Evolutionary conservation across 1,140 invertebrate genomes (phyloP).

Genomic region (Drosophila seguyi): DNA sequence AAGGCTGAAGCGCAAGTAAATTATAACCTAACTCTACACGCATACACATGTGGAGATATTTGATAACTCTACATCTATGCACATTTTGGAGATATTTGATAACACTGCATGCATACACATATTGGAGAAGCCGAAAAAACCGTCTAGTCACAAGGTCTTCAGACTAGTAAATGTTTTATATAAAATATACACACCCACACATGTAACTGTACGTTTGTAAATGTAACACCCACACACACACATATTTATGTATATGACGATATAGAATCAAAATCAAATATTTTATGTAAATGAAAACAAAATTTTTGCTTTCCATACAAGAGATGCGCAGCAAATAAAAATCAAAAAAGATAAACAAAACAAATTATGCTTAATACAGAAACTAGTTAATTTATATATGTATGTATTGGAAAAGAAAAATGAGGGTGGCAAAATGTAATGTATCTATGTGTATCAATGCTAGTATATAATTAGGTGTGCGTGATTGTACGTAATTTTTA

Average conservation of each 20-base stretch:
- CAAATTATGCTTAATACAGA: constrained; percentile 58
- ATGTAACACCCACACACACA: constrained; percentile 47
- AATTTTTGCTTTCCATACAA: constrained; percentile 51
- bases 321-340: constrained; percentile 21
- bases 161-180: constrained; percentile 84
- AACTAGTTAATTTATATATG: constrained; percentile 63
- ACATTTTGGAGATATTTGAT: constrained; percentile 58
- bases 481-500: constrained; percentile 76
- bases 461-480: constrained; percentile 73
- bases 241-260: constrained; percentile 51
- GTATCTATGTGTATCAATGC: constrained; percentile 66
- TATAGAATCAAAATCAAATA: constrained; percentile 49
- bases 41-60: constrained; percentile 51
- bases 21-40: constrained; percentile 37
- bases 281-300: constrained; percentile 48
- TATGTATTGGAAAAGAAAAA: constrained; percentile 37
- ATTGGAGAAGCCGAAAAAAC: constrained; percentile 68
- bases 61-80: constrained; percentile 42
- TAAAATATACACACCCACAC: constrained; percentile 55
- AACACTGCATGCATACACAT: constrained; percentile 51
- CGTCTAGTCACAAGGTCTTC: constrained; percentile 83
- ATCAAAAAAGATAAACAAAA: background rate
- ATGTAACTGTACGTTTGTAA: constrained; percentile 57
- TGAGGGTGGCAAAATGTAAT: constrained; percentile 32
- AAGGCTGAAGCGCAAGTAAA: constrained; percentile 16